Conservation (phyloP, 2,797 vertebrate species). For the Lophius americanus region DNA sequence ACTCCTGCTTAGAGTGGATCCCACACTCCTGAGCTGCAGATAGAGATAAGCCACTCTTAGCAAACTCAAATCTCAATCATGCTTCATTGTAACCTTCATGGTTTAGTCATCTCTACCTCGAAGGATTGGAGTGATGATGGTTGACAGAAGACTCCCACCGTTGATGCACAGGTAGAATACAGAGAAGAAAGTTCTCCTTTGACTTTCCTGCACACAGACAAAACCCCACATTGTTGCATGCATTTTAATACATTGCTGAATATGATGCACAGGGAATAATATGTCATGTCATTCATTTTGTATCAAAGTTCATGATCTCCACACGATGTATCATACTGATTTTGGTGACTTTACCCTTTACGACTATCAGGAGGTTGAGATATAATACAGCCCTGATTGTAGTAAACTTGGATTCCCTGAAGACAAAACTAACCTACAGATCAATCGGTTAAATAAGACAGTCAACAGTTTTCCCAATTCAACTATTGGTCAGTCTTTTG, state of each 20-base stretch:
- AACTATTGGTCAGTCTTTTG: too few relatives aligned
- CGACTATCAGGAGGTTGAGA: too few relatives aligned
- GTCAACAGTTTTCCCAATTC: too few relatives aligned
- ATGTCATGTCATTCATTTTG: too few relatives aligned
- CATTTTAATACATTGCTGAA: not conserved
- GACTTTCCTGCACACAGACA: constrained; percentile 83
- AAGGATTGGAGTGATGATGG: constrained; percentile 91
- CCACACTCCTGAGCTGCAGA: constrained; percentile 88
- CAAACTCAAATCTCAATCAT: not conserved
- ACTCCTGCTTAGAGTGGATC: constrained; percentile 84
- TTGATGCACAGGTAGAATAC: constrained; percentile 96
- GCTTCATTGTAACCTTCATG: constrained; percentile 1
- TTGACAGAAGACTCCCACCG: constrained; percentile 93
- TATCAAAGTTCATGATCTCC: too few relatives aligned
- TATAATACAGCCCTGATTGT: too few relatives aligned
- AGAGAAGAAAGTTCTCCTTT: constrained; percentile 93
- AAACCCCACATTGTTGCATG: not conserved
- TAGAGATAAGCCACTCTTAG: constrained; percentile 13
- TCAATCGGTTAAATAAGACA: too few relatives aligned
- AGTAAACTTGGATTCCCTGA: too few relatives aligned
- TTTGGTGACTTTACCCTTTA: too few relatives aligned
- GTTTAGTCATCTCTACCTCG: constrained; percentile 80
- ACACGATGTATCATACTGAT: too few relatives aligned
- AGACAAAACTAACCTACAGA: too few relatives aligned
- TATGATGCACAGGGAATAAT: not conserved